Conservation (phyloP, 2,113 vertebrate genomes). For the Nestor notabilis region DNA sequence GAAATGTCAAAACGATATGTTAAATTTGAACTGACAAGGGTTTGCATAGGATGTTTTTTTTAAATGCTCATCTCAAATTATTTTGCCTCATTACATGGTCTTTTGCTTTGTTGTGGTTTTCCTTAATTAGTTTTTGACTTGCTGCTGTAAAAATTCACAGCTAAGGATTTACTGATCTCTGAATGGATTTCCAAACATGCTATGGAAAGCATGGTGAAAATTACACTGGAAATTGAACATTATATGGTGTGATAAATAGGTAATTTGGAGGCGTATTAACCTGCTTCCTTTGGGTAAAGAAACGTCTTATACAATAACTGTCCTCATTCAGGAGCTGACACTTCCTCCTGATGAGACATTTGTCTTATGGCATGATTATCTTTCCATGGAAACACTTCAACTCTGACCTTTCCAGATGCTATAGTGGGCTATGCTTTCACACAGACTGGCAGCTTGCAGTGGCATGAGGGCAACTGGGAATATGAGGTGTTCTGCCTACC, state of each 20-base stretch:
- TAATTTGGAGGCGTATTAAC: conserved; percentile 72
- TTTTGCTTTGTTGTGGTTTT: neutral
- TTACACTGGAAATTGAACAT: conserved; percentile 66
- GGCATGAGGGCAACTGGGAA: neutral
- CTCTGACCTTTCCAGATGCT: conserved; percentile 70
- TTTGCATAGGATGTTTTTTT: neutral
- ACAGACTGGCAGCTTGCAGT: neutral
- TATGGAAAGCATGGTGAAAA: conserved; percentile 59
- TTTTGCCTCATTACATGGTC: neutral
- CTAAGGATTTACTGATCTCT: conserved; percentile 59
- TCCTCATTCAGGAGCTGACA: conserved; percentile 53
- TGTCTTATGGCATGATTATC: conserved; percentile 67
- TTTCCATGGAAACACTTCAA: conserved; percentile 62
- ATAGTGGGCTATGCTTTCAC: conserved; percentile 21
- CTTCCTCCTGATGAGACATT: conserved; percentile 57
- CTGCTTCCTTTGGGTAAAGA: conserved; percentile 73
- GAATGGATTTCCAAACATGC: conserved; percentile 62
- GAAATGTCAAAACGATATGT: neutral
- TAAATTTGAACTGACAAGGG: neutral
- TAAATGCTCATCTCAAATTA: neutral
- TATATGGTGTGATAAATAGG: conserved; percentile 68
- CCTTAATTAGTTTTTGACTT: conserved; percentile 65
- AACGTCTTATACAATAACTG: conserved; percentile 64
- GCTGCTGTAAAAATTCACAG: conserved; percentile 44
- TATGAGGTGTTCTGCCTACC: conserved; percentile 40